A percentile compares a stretch with the other conserved stretches of the same genome.
Evolutionary conservation across 37 sponge, comb jelly and placozoan genomes (phyloP).

Genomic region (Oopsacas minuta): DNA sequence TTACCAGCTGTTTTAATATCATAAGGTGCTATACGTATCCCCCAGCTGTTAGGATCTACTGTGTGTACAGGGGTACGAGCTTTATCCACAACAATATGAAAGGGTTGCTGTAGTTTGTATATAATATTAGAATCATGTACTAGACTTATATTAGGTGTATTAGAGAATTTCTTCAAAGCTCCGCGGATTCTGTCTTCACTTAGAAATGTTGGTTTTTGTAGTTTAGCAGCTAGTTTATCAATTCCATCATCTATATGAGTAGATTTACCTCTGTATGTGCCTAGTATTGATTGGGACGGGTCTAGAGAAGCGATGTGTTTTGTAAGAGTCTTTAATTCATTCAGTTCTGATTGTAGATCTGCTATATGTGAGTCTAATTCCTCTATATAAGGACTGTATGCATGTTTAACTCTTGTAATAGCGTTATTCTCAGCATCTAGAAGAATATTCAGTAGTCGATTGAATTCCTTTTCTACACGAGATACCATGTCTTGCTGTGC

Average conservation of each 20-base stretch:
- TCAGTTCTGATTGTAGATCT: not conserved
- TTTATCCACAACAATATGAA: not conserved
- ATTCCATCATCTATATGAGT: not conserved
- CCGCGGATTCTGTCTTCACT: not conserved
- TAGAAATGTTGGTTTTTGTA: not conserved
- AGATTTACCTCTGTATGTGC: not conserved
- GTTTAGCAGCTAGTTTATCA: not conserved
- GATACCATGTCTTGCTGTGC: not conserved
- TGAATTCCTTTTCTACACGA: not conserved
- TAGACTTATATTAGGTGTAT: not conserved
- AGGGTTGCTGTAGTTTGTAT: not conserved
- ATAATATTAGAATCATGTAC: not conserved
- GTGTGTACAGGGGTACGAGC: not conserved
- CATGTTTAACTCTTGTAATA: not conserved
- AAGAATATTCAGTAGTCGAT: not conserved
- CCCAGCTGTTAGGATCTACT: slow-evolving; percentile 9
- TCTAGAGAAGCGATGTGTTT: not conserved
- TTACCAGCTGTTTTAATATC: not conserved
- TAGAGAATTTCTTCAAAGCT: not conserved
- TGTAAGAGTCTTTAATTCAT: not conserved
- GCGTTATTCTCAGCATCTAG: not conserved
- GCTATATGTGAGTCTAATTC: not conserved
- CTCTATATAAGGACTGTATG: not conserved
- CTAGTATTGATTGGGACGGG: not conserved
- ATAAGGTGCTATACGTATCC: not conserved